Base-by-base conservation (phyloP, 2,797 vertebrate genomes). In the Rhinophrynus dorsalis region DNA sequence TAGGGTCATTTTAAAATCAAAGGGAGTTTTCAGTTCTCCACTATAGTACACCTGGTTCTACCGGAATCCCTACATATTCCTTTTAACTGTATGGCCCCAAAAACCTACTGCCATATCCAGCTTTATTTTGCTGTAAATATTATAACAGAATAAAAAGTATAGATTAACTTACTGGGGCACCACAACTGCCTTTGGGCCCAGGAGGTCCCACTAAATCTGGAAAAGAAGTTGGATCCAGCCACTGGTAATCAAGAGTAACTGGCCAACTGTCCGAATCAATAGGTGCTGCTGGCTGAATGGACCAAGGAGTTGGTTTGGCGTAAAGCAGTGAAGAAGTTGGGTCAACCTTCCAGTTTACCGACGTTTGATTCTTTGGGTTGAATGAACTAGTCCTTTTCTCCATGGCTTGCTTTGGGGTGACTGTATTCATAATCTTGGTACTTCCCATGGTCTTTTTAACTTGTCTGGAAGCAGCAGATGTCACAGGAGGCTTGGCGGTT, bases 171-270 rank as follows among this genome's bases (percentile, higher is more conserved):
- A 99, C 96, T 89, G 81, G 86, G 38, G 82, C 83, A 82, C 97
- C 96, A 63, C 87, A 91, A 78, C 98, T 94, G 83, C 97, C 97
- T 87, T 97, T 98, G 76, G 83, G 78, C 66, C 93, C 95, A 5
- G 92, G 90, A 83, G 87, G 83, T 81, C 91, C 94, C 75, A 84
- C 80, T 51, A 95, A 76, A 78, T 93, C 79, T 0, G 93, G 91
- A 82, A 92, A 93, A 0, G 85, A 85, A 3, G 94, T 97, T 30
- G 6, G 78, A 76, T 70, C 94, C 85, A 67, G 93, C 71, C 91
- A 88, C 18, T 93, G 90, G 77, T 92, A 90, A 76, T 84, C 88
- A 44, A 93, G 91, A 6, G 87, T 88, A n/a, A 90, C 89, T 44
- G 91, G 84, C 0, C 80, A 88, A 21, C 90, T 47, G 90, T 45